Evolutionary conservation across 2,797 vertebrate species (phyloP), one percentile per base, ranked within the genome.

Genomic region (Triplophysa bombifrons): DNA sequence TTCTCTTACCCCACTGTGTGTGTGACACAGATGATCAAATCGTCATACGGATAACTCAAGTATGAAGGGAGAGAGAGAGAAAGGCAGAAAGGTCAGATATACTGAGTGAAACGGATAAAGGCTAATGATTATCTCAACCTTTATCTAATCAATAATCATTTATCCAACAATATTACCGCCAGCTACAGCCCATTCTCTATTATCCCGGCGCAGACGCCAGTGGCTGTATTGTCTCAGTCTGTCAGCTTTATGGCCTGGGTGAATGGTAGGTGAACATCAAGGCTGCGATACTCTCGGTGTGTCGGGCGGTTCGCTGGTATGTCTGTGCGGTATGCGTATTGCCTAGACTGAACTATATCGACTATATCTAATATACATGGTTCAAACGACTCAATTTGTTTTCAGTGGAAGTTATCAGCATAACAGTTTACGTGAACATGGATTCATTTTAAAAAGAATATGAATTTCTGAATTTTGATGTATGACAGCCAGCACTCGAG

Each of bases 141-240:
- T 95, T 94, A 92, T 88, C 92, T 92, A 92, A 95, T 94, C 93
- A 94, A 95, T 95, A 94, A 94, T 94, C 92, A 94, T 94, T 94
- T 93, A 93, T 93, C 92, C 93, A 92, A 91, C 92, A 91, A 92
- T 93, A 94, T 93, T 90, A 90, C 91, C 88, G 81, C 88, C 90
- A 92, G 90, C 91, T 90, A 88, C 86, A 90, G 89, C 88, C 90
- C 90, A 88, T 91, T 93, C 88, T 88, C 93, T 92, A 93, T 93
- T 94, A 94, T 93, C 90, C 92, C 91, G 87, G 66, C 84, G 74
- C 76, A 86, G 89, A 90, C 87, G 82, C 86, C 86, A 87, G 86
- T 86, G 85, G 87, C 91, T 84, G 88, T 89, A 90, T 92, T 92
- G 91, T 93, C 90, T 93, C 88, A 87, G 76, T 85, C 87, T 92